Percentiles rank a stretch among this genome's conserved stretches.
Conservation (phyloP, 30 jellyfish, hydroid and myxozoan species). For the Phacellophora camtschatica region DNA sequence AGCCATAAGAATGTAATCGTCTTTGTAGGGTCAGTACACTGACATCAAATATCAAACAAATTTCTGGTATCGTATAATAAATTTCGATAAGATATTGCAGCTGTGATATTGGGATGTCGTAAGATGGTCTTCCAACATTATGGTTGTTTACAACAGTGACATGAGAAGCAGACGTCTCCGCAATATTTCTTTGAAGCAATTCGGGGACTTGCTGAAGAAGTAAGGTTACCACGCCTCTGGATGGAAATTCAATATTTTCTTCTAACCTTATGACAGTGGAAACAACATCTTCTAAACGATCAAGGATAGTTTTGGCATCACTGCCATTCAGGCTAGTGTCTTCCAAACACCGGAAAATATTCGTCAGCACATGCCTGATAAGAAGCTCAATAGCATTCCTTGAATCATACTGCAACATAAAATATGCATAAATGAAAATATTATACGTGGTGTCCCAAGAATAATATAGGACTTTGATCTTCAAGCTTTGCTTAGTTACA, state of each 20-base stretch:
- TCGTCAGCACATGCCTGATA: background rate
- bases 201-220: background rate
- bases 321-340: background rate
- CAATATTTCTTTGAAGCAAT: background rate
- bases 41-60: background rate
- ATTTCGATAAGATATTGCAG: background rate
- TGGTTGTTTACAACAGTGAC: background rate
- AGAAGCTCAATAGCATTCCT: background rate
- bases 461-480: too few species aligned
- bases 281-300: background rate
- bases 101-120: background rate
- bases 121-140: background rate
- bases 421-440: background rate
- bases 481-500: too few species aligned
- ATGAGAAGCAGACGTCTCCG: too few species aligned
- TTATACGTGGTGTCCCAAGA: too few species aligned
- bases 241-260: background rate
- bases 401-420: background rate
- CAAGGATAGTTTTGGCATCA: background rate
- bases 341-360: background rate
- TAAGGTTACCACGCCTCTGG: too few species aligned
- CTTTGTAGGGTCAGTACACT: background rate
- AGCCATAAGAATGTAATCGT: background rate
- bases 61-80: background rate
- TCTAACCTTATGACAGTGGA: background rate